phyloP scores from a whole-genome alignment of 2,888 invertebrate species.

The Tribolium freemani region DNA sequence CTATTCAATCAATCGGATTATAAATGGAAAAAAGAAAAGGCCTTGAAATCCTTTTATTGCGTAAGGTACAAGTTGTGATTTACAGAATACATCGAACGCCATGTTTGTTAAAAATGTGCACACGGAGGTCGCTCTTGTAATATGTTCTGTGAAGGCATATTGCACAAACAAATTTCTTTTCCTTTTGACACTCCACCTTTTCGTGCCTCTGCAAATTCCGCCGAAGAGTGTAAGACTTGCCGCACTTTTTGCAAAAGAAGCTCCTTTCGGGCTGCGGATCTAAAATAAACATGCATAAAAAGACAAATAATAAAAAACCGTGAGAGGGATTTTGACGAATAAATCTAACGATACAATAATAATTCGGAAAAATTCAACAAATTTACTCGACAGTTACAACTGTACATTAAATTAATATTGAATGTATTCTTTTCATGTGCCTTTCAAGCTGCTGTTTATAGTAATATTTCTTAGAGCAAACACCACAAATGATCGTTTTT shows the following conservation, averaged over 20 bases:
- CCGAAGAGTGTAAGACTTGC: constrained; percentile 57
- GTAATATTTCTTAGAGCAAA: constrained; percentile 46
- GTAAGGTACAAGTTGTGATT: neutral
- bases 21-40: no score
- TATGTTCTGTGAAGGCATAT: constrained; percentile 52
- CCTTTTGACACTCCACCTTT: constrained; percentile 52
- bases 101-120: constrained; percentile 54
- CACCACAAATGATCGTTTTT: constrained; percentile 41
- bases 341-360: neutral
- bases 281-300: constrained; percentile 20
- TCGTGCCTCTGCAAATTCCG: constrained; percentile 52
- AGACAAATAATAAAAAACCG: neutral
- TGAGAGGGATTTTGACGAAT: neutral
- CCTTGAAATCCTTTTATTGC: neutral
- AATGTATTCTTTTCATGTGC: constrained; percentile 21
- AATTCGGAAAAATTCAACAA: neutral
- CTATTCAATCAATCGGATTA: neutral
- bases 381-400: neutral
- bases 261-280: constrained; percentile 21
- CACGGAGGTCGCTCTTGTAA: constrained; percentile 54
- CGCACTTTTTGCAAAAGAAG: constrained; percentile 47
- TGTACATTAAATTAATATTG: neutral
- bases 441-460: constrained; percentile 44
- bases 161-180: constrained; percentile 41
- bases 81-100: constrained; percentile 42